These are phyloP conservation scores for Xenopus petersii DNA, from an alignment of 2,797 vertebrate genomes.

Conservation along the genomic window DNA sequence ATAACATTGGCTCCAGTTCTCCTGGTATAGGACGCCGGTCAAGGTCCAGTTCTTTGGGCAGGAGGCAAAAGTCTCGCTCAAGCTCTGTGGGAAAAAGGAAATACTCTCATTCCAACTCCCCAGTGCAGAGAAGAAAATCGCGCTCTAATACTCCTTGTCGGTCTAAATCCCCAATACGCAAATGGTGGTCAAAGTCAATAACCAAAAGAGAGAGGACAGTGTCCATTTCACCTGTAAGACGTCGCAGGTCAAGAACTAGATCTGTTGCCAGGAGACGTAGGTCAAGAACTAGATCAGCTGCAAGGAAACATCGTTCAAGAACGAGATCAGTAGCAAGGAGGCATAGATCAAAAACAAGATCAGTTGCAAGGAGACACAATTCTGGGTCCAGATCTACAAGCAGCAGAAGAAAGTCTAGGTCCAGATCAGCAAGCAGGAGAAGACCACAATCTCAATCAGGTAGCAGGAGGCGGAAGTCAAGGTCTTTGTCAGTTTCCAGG, in stretches of 20 bases:
- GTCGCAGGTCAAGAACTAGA: slow-evolving; percentile 19
- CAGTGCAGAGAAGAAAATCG: slow-evolving; percentile 51
- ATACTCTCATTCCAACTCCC: slow-evolving; percentile 26
- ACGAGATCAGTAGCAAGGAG: slow-evolving; percentile 12
- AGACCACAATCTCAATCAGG: slow-evolving; percentile 41
- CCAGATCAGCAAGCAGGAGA: slow-evolving; percentile 58
- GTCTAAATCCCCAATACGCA: slow-evolving; percentile 36
- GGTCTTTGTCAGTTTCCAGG: not conserved
- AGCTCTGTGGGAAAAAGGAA: slow-evolving; percentile 4
- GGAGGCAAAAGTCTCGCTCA: slow-evolving; percentile 21
- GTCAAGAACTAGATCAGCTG: slow-evolving; percentile 22
- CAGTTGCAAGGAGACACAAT: slow-evolving; percentile 13
- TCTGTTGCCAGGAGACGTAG: slow-evolving; percentile 37
- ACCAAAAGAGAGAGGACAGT: slow-evolving; percentile 31
- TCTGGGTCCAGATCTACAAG: slow-evolving; percentile 50
- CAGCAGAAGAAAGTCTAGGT: slow-evolving; percentile 45
- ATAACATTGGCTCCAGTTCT: slow-evolving; percentile 16
- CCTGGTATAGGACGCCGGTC: slow-evolving; percentile 4
- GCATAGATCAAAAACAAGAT: slow-evolving; percentile 19
- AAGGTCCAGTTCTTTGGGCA: slow-evolving; percentile 6
- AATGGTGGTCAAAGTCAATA: slow-evolving; percentile 44
- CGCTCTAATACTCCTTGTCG: slow-evolving; percentile 34
- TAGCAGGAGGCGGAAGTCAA: slow-evolving; percentile 1
- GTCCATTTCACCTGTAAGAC: slow-evolving; percentile 21
- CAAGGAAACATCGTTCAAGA: slow-evolving; percentile 10